Percentiles rank a stretch among this genome's conserved stretches.
These are phyloP conservation scores for Lagodon rhomboides DNA, from an alignment of 2,797 vertebrate genomes.

Conservation along the genomic window DNA sequence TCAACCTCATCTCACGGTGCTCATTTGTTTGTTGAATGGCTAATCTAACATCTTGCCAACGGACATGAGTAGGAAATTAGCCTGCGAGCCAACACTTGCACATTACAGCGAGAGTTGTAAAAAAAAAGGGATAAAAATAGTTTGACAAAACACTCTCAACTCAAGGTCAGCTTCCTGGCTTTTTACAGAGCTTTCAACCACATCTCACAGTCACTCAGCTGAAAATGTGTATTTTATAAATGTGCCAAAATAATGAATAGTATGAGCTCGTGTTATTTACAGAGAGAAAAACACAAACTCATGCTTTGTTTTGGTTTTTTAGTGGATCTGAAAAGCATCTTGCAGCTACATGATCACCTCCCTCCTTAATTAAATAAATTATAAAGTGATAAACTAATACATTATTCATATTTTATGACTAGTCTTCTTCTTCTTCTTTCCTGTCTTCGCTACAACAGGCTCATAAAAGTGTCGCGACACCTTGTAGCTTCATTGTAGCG, in stretches of 20 bases:
- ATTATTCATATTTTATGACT: background rate
- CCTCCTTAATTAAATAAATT: background rate
- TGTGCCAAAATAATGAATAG: background rate
- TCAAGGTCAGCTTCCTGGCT: background rate
- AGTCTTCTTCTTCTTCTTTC: background rate
- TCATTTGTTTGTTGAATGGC: background rate
- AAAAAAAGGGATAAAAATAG: background rate
- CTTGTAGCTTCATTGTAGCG: constrained; percentile 27
- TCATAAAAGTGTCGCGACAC: constrained; percentile 7
- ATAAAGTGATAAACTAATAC: background rate
- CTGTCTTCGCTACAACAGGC: background rate
- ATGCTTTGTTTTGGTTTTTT: too few species aligned
- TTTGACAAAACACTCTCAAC: background rate
- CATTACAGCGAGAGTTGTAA: background rate
- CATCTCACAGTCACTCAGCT: background rate
- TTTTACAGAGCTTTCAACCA: background rate
- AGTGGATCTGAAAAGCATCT: background rate
- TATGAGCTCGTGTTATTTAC: background rate
- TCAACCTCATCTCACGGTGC: background rate
- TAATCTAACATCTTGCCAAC: background rate
- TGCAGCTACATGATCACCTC: background rate
- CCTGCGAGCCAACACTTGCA: background rate
- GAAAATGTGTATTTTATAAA: background rate
- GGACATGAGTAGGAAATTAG: background rate
- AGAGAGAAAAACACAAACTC: background rate